A percentile compares a stretch with the other conserved stretches of the same genome.
phyloP scores from a whole-genome alignment of 1,140 invertebrate genomes.

The Amphibalanus amphitrite region DNA sequence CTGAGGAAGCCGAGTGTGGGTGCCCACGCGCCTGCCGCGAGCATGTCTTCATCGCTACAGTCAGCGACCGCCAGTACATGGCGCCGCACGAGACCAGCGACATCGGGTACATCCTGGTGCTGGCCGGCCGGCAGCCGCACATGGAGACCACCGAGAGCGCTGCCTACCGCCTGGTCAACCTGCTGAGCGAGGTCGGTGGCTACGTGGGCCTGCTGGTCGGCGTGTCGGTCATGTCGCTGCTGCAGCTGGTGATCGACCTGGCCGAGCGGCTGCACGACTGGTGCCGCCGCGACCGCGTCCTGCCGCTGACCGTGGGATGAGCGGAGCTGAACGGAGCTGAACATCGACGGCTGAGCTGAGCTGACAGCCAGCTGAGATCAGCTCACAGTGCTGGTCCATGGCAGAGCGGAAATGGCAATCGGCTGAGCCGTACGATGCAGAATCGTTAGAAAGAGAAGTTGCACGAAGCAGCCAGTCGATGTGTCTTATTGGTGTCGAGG shows the following conservation, averaged over 20 bases:
- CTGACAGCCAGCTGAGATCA: no score
- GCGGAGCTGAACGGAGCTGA: no score
- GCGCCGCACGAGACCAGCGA: neutral
- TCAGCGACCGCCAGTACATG: neutral
- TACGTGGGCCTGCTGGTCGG: neutral
- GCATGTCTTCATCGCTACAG: neutral
- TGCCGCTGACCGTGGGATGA: no score
- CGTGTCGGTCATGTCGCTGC: neutral
- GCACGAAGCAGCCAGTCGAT: no score
- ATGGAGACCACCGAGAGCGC: neutral
- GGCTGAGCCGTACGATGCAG: no score
- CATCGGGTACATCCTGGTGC: neutral
- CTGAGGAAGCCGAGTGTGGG: neutral
- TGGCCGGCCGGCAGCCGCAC: neutral
- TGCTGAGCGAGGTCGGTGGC: neutral
- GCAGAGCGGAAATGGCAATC: no score
- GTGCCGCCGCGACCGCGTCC: no score
- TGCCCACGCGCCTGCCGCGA: neutral
- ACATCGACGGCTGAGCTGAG: no score
- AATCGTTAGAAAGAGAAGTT: no score
- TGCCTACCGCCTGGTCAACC: neutral
- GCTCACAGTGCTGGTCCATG: no score
- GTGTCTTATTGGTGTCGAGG: no score
- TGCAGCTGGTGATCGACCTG: neutral
- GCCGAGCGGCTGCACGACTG: no score